phyloP scores from a whole-genome alignment of 37 sponge, comb jelly and placozoan genomes.

The Spongilla lacustris region DNA sequence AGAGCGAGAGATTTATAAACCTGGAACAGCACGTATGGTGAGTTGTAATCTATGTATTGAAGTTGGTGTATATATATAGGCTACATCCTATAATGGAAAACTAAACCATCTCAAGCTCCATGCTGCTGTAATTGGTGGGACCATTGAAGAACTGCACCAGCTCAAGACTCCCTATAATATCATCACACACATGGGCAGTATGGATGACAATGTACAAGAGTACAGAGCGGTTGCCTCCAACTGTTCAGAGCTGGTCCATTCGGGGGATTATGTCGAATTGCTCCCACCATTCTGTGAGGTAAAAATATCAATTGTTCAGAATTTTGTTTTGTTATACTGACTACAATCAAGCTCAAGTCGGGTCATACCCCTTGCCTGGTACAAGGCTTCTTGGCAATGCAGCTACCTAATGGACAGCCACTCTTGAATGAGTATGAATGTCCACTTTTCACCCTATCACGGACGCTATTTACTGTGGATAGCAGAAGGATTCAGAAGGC shows the following conservation, averaged over 20 bases:
- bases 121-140: background rate
- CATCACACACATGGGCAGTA: background rate
- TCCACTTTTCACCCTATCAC: constrained; percentile 1
- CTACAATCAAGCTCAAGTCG: background rate
- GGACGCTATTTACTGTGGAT: background rate
- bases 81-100: background rate
- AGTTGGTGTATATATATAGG: background rate
- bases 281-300: background rate
- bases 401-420: background rate
- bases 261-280: background rate
- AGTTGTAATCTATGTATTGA: background rate
- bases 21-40: constrained; percentile 1
- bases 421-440: background rate
- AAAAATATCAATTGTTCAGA: background rate
- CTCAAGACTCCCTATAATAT: background rate
- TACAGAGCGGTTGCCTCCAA: background rate
- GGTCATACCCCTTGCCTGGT: background rate
- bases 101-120: background rate
- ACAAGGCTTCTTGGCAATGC: constrained; percentile 1
- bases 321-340: background rate
- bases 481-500: background rate
- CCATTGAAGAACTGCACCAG: background rate
- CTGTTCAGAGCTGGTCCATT: background rate
- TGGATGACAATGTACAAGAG: background rate
- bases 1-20: background rate